Conservation (phyloP, 1,140 invertebrate genomes). For the Drosophila ambigua region DNA sequence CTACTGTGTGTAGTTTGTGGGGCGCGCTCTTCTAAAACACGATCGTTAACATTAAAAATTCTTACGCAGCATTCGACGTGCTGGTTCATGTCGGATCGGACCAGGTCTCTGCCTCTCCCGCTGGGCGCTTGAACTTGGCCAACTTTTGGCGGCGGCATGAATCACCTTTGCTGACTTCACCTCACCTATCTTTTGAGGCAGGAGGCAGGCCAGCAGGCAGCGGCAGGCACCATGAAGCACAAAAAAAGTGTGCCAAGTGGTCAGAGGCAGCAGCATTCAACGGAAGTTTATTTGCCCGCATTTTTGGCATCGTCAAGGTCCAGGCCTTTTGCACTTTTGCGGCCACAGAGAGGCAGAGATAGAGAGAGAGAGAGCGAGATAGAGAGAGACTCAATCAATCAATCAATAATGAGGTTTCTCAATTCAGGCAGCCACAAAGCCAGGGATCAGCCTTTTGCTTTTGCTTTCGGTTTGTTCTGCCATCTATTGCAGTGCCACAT, state of each 20-base stretch:
- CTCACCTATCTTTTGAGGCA: background rate
- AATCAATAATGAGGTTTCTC: conserved; percentile 59
- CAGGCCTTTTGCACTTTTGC: conserved; percentile 50
- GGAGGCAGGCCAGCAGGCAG: conserved; percentile 21
- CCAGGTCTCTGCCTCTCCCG: conserved; percentile 55
- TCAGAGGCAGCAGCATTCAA: conserved; percentile 46
- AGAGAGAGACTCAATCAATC: conserved; percentile 64
- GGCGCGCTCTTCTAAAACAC: conserved; percentile 54
- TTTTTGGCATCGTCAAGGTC: conserved; percentile 69
- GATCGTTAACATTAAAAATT: conserved; percentile 70
- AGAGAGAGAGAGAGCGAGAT: too few species aligned
- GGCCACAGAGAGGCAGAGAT: background rate
- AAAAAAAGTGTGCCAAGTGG: conserved; percentile 75
- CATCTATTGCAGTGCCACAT: conserved; percentile 59
- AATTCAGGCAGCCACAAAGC: conserved; percentile 34
- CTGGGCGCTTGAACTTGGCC: conserved; percentile 77
- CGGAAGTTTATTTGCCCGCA: conserved; percentile 80
- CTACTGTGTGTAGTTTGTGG: background rate
- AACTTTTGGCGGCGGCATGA: conserved; percentile 53
- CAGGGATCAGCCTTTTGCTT: conserved; percentile 42
- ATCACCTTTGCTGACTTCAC: conserved; percentile 27
- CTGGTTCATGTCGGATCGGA: conserved; percentile 10
- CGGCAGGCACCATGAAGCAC: conserved; percentile 6
- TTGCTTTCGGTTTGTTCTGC: conserved; percentile 34
- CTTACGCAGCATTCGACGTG: conserved; percentile 62